phyloP scores from a whole-genome alignment of 2,888 invertebrate genomes.

The Ectemnius lituratus region DNA sequence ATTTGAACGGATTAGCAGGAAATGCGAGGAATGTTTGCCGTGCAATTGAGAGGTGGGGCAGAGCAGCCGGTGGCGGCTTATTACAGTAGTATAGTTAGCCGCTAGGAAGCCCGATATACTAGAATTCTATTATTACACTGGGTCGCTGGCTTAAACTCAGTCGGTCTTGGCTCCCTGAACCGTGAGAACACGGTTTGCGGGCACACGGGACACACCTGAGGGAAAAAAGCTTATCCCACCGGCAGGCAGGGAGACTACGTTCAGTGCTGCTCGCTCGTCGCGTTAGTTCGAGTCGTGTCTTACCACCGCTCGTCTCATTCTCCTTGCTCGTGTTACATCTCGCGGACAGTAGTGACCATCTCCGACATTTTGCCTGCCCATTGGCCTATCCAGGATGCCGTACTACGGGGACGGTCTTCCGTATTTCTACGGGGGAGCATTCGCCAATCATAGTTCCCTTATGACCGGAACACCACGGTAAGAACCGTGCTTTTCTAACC shows the following conservation, averaged over 20 bases:
- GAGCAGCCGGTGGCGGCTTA: slow-evolving; percentile 60
- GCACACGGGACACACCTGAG: slow-evolving; percentile 67
- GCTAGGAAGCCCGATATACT: slow-evolving; percentile 74
- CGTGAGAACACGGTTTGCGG: slow-evolving; percentile 69
- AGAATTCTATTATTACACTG: slow-evolving; percentile 76
- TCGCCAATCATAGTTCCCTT: slow-evolving; percentile 75
- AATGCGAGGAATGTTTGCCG: too few relatives aligned
- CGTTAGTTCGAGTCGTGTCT: background rate
- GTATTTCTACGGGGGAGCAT: slow-evolving; percentile 72
- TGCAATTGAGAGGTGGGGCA: background rate
- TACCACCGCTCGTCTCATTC: too few relatives aligned
- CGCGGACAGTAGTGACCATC: too few relatives aligned
- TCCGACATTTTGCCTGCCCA: too few relatives aligned
- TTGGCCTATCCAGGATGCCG: slow-evolving; percentile 63
- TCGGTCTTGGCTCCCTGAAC: slow-evolving; percentile 77
- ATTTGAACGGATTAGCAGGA: too few relatives aligned
- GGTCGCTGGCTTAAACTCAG: slow-evolving; percentile 77
- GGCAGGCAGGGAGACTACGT: slow-evolving; percentile 31
- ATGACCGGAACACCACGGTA: slow-evolving; percentile 75
- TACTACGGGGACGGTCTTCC: slow-evolving; percentile 73
- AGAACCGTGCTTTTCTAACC: slow-evolving; percentile 41
- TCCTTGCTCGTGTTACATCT: background rate
- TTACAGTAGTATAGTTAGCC: slow-evolving; percentile 71
- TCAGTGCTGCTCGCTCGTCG: slow-evolving; percentile 36
- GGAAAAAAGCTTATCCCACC: slow-evolving; percentile 39